These are phyloP conservation scores for Pseudorectes ferrugineus DNA, from an alignment of 2,113 vertebrate species.

Conservation along the genomic window DNA sequence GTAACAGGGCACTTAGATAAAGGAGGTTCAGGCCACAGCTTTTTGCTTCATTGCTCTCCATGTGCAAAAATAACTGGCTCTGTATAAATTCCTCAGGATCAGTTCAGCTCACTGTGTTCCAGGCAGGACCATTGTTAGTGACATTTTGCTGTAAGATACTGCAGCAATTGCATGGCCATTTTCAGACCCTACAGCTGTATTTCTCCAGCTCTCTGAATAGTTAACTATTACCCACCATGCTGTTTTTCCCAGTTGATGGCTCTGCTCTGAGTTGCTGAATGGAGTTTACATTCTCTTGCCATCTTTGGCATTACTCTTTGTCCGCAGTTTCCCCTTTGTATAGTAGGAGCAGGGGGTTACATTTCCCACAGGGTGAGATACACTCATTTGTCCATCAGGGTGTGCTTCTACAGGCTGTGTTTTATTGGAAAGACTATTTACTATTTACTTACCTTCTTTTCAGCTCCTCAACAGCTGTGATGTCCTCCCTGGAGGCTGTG, in stretches of 20 bases:
- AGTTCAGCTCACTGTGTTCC: neutral
- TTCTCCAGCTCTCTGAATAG: neutral
- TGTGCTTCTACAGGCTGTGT: neutral
- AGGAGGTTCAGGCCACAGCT: neutral
- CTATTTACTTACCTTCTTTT: neutral
- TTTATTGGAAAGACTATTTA: neutral
- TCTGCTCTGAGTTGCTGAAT: neutral
- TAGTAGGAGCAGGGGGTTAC: neutral
- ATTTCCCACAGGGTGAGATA: neutral
- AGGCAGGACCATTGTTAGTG: neutral
- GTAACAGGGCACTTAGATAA: neutral
- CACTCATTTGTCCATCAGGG: neutral
- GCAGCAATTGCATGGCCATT: neutral
- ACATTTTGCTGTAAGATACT: neutral
- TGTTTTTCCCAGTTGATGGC: neutral
- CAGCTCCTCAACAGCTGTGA: conserved; percentile 40
- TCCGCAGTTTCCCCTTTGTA: neutral
- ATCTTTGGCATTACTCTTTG: neutral
- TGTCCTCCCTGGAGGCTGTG: neutral
- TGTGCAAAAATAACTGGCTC: neutral
- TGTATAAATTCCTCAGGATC: neutral
- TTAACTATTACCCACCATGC: neutral
- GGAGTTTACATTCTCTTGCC: neutral
- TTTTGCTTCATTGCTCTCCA: neutral
- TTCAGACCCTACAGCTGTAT: neutral